A percentile compares a stretch with the other conserved stretches of the same genome.
These are phyloP conservation scores for Anorthoa munda DNA, from an alignment of 2,888 invertebrate species.

Conservation along the genomic window DNA sequence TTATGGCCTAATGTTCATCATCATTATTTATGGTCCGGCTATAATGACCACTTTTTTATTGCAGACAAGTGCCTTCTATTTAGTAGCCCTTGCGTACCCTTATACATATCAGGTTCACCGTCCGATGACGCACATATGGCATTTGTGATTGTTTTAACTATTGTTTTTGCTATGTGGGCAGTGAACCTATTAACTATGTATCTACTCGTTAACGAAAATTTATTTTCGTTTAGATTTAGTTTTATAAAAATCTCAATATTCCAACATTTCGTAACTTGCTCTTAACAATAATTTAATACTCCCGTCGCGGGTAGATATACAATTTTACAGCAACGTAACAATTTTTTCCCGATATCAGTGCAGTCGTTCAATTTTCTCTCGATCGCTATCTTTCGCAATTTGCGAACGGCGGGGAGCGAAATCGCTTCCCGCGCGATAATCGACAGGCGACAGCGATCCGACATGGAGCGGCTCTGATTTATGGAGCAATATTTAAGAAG, in stretches of 20 bases:
- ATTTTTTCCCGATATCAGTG: conserved; percentile 62
- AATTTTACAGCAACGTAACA: conserved; percentile 49
- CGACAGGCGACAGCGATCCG: conserved; percentile 84
- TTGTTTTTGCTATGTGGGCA: too few relatives aligned
- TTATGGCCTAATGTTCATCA: too few relatives aligned
- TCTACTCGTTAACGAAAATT: neutral
- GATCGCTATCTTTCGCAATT: conserved; percentile 77
- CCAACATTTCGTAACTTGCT: conserved; percentile 24
- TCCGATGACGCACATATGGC: too few relatives aligned
- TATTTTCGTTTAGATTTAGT: neutral
- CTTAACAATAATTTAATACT: conserved; percentile 43
- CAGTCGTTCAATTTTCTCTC: conserved; percentile 71
- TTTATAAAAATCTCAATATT: neutral
- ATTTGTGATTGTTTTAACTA: too few relatives aligned
- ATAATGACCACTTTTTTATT: neutral
- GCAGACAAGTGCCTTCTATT: neutral
- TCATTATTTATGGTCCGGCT: too few relatives aligned
- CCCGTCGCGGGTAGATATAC: conserved; percentile 24
- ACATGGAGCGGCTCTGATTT: conserved; percentile 79
- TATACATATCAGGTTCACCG: too few relatives aligned
- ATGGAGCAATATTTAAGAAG: conserved; percentile 81
- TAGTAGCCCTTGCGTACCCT: neutral
- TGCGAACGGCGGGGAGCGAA: conserved; percentile 70
- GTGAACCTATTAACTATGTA: neutral
- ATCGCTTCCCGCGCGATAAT: conserved; percentile 81